Percentiles rank a stretch among this genome's conserved stretches.
Conservation (phyloP, 1,140 invertebrate genomes). For the Leptinotarsa undecemlineata region DNA sequence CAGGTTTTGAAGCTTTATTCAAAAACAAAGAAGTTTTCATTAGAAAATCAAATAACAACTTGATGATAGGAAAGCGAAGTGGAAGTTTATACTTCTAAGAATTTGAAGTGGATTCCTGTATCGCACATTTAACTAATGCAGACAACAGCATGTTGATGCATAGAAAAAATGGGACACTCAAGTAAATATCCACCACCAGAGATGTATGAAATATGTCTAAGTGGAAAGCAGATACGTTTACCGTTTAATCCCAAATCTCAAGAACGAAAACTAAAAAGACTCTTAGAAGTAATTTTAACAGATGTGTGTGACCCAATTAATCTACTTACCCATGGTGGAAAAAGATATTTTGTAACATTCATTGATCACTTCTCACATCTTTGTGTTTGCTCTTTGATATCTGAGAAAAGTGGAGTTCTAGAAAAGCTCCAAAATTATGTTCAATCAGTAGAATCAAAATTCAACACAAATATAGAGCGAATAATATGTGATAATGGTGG, state of each 20-base stretch:
- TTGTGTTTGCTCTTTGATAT: slow-evolving; percentile 45
- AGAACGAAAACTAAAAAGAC: neutral
- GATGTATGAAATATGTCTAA: no score
- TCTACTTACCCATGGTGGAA: slow-evolving; percentile 22
- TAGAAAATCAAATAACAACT: neutral
- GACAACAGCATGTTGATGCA: slow-evolving; percentile 16
- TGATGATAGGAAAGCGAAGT: neutral
- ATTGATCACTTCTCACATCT: slow-evolving; percentile 53
- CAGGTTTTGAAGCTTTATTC: neutral
- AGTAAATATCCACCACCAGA: no score
- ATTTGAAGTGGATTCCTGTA: neutral
- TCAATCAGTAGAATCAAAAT: slow-evolving; percentile 4
- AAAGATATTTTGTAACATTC: slow-evolving; percentile 51
- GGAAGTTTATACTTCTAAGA: slow-evolving; percentile 9
- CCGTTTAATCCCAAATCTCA: neutral
- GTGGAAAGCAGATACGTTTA: neutral
- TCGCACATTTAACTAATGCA: neutral
- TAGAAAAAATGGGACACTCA: slow-evolving; percentile 5
- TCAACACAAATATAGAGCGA: slow-evolving; percentile 17
- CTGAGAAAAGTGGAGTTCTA: slow-evolving; percentile 30
- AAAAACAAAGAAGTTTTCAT: slow-evolving; percentile 5
- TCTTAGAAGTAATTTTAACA: slow-evolving; percentile 15
- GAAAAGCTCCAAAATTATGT: slow-evolving; percentile 27
- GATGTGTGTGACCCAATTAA: slow-evolving; percentile 22
- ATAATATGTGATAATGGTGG: slow-evolving; percentile 27